Evolutionary conservation across 2,113 vertebrate species (phyloP), one percentile per base, ranked within the genome.

Genomic region (Erythrocebus patas): DNA sequence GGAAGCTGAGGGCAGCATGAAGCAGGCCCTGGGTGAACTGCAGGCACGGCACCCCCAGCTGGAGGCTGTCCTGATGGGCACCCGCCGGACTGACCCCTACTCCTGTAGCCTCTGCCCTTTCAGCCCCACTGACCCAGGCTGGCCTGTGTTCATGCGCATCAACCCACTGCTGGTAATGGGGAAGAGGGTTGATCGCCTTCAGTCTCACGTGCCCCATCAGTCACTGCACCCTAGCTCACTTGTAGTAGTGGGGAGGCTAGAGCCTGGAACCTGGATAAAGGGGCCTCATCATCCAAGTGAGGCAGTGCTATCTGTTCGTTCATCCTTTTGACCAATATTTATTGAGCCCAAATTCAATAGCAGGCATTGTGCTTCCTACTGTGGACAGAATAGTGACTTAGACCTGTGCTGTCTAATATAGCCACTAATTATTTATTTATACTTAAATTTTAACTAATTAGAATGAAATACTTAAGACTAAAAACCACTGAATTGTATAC

Each of bases 61-160:
- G 93, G 98, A 98, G 89, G 99, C 99, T 0, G 99, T 99, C 10
- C 98, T 99, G 84, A 99, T 99, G 99, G 99, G 99, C 0, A 99
- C 99, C 0, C 99, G 99, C 17, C 99, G 99, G 23, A 99, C 99
- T 0, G 99, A 99, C 98, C 99, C 99, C 13, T 99, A 99, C 97
- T 99, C 99, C 0, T 64, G 98, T 87, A 99, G 99, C 0, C 99
- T 99, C 70, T 98, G 98, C 0, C 96, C 99, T 35, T 98, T 99
- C 98, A 99, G 99, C 90, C 96, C 98, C 91, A 99, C 99, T 0
- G 99, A 99, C 98, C 99, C 99, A 0, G 99, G 98, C 97, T 99
- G 99, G 99, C 99, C 99, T 0, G 81, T 95, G 0, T 99, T 99
- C 98, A 99, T 99, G 99, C 98, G 99, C 32, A 98, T 99, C 95